These are phyloP conservation scores for Streptopelia turtur DNA, from an alignment of 2,797 vertebrate genomes.

Conservation along the genomic window DNA sequence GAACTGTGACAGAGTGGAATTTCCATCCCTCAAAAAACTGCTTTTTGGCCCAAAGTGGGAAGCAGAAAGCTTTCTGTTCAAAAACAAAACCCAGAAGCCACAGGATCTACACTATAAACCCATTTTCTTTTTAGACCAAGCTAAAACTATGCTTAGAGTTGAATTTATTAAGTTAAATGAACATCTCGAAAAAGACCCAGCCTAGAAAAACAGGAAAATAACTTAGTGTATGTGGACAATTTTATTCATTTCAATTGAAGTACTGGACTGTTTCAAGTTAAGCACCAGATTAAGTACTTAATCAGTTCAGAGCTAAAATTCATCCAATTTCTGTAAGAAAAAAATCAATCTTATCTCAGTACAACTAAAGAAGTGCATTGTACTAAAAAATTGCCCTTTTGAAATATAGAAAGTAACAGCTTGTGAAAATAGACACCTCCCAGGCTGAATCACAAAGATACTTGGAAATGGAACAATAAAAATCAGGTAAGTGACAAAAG, in stretches of 20 bases:
- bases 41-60: neutral
- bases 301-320: conserved; percentile 1
- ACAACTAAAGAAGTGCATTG: neutral
- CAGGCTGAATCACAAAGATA: conserved; percentile 2
- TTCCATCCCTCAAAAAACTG: neutral
- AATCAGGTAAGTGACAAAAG: neutral
- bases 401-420: neutral
- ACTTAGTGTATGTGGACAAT: neutral
- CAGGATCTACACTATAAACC: neutral
- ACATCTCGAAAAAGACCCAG: neutral
- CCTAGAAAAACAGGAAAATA: neutral
- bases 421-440: neutral
- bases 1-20: neutral
- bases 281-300: neutral
- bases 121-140: neutral
- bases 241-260: neutral
- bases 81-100: neutral
- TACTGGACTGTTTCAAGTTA: neutral
- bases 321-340: neutral
- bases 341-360: neutral
- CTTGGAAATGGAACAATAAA: conserved; percentile 4
- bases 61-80: neutral
- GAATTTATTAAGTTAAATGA: neutral
- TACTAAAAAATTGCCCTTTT: neutral
- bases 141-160: neutral